phyloP scores from a whole-genome alignment of 1,140 invertebrate species.

The Sipha flava region DNA sequence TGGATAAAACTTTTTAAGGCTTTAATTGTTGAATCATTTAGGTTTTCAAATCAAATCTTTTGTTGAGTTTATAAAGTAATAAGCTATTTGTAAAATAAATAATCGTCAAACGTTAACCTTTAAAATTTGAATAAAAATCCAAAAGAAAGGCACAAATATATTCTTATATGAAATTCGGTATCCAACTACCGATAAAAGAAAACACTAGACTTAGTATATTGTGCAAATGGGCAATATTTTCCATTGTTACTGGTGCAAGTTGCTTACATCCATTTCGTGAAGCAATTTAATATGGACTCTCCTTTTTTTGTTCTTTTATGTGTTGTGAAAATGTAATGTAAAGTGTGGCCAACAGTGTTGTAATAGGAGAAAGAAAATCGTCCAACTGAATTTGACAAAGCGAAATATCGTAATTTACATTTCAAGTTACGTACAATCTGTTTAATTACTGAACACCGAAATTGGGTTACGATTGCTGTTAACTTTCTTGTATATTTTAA shows the following conservation, averaged over 20 bases:
- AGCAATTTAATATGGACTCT: not conserved
- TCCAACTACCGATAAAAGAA: not conserved
- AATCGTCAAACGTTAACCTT: not conserved
- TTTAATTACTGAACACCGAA: not conserved
- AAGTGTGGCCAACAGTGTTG: not conserved
- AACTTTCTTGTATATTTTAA: too few relatives aligned
- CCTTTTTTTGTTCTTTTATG: not conserved
- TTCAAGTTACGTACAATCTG: not conserved
- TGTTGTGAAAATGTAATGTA: not conserved
- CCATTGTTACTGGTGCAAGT: not conserved
- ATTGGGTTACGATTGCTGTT: too few relatives aligned
- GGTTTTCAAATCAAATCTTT: not conserved
- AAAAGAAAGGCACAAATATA: not conserved
- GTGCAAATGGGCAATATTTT: not conserved
- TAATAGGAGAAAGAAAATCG: not conserved
- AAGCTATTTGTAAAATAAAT: not conserved
- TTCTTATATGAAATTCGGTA: not conserved
- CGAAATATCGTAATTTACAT: not conserved
- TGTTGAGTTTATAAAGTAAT: not conserved
- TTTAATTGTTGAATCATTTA: not conserved
- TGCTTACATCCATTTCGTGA: not conserved
- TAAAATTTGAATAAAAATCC: not conserved
- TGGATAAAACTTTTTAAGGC: not conserved
- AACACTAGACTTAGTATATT: not conserved
- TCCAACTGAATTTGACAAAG: not conserved